phyloP scores from a whole-genome alignment of 2,797 vertebrate genomes.

The Enteromius treurensis region DNA sequence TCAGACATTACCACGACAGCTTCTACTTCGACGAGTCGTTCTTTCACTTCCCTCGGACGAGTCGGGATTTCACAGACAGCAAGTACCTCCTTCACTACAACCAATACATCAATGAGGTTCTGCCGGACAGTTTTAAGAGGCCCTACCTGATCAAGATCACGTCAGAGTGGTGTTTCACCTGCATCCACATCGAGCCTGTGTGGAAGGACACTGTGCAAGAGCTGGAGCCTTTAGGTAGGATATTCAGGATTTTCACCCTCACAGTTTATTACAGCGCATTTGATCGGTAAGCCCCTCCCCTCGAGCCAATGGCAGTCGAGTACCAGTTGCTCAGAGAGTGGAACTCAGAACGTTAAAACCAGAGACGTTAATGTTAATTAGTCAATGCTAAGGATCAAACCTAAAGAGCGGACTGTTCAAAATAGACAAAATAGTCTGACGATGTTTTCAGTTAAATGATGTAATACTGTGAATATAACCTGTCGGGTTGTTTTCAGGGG shows the following conservation, averaged over 20 bases:
- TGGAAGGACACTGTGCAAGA: slow-evolving; percentile 93
- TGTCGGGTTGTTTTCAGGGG: slow-evolving; percentile 74
- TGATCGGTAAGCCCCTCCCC: no score
- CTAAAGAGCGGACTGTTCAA: no score
- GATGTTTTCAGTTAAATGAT: not conserved
- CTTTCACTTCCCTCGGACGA: slow-evolving; percentile 89
- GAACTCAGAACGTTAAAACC: no score
- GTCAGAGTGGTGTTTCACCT: slow-evolving; percentile 96
- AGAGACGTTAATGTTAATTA: no score
- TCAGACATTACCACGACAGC: slow-evolving; percentile 88
- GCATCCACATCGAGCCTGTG: slow-evolving; percentile 92
- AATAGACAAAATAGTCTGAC: no score
- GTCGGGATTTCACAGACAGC: slow-evolving; percentile 86
- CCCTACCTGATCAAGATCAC: slow-evolving; percentile 97
- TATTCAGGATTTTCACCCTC: slow-evolving; percentile 7
- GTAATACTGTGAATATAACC: not conserved
- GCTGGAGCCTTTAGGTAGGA: slow-evolving; percentile 85
- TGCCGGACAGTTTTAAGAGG: slow-evolving; percentile 90
- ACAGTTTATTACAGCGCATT: not conserved
- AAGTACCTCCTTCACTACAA: slow-evolving; percentile 90
- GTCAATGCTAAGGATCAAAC: no score
- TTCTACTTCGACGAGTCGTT: slow-evolving; percentile 97
- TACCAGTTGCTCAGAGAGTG: no score
- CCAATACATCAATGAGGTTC: slow-evolving; percentile 88
- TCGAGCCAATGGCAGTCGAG: no score